Evolutionary conservation across 2,888 invertebrate species (phyloP).

Genomic region (Ceramica pisi): DNA sequence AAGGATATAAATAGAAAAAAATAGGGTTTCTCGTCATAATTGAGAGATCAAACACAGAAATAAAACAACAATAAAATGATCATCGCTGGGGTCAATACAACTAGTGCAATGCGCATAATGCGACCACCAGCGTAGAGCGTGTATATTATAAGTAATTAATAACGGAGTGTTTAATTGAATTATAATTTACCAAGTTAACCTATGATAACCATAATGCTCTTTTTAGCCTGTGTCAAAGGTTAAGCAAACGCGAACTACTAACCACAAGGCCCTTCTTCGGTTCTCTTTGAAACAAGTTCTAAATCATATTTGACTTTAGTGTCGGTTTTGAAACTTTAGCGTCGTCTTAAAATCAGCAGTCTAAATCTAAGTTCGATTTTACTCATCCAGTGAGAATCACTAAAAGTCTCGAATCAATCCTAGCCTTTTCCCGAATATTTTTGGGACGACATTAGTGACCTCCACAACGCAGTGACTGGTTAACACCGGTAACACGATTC

Average conservation of each 20-base stretch:
- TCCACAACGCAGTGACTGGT: too few species aligned
- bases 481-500: too few species aligned
- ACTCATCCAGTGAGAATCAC: too few species aligned
- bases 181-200: slow-evolving; percentile 23
- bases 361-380: too few species aligned
- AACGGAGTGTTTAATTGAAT: slow-evolving; percentile 34
- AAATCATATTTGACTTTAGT: neutral
- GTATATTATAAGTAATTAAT: slow-evolving; percentile 16
- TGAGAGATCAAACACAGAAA: slow-evolving; percentile 16
- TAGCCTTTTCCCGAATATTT: too few species aligned
- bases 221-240: slow-evolving; percentile 23
- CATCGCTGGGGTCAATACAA: neutral
- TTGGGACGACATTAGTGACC: too few species aligned
- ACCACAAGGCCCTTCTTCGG: neutral
- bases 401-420: too few species aligned
- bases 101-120: neutral
- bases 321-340: too few species aligned
- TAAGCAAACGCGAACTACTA: neutral
- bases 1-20: too few species aligned
- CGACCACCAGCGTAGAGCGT: slow-evolving; percentile 41
- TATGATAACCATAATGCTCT: slow-evolving; percentile 28
- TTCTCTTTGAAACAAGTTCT: neutral
- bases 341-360: neutral
- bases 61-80: slow-evolving; percentile 7
- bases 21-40: neutral